Base-by-base conservation (phyloP, 2,113 vertebrate genomes). In the Boleophthalmus pectinirostris region DNA sequence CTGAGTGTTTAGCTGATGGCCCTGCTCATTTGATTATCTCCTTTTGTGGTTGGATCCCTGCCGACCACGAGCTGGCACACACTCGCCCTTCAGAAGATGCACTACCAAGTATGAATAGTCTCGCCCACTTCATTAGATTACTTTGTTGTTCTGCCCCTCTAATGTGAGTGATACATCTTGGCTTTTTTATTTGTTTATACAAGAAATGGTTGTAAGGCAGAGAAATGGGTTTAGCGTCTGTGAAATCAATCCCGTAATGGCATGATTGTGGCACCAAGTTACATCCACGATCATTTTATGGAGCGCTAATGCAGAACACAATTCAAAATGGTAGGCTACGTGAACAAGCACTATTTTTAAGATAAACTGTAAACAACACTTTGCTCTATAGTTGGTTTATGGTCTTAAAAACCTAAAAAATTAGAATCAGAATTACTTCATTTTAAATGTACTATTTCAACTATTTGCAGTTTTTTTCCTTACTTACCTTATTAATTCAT, bases 1-100 rank as follows among this genome's bases (percentile, higher is more conserved):
- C 21, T 68, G 29, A 35, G 66, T 58, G 58, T n/a, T 15, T 54
- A 23, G 65, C 35, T 64, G 49, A 15, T 16, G 14, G 14, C 23
- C 18, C 29, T 29, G 38, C 5, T 74, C 23, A 56, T 77, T 69
- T 63, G 54, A 43, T 60, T 43, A 54, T 77, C 23, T 45, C 29
- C 43, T 54, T 64, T 49, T 69, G 49, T 77, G 38, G 61, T 70
- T 49, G 5, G 58, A 21, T 49, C n/a, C 43, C 46, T 24, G 54
- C 35, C 57, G 61, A 20, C 24, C 43, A 33, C 21, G 35, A 68
- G 35, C 46, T 51, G 61, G 20, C 21, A 56, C 24, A 69, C 23
- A 35, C 45, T 43, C 18, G 23, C 49, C 18, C 1, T 53, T 25
- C 20, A 45, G 13, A 66, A 45, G 63, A 66, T 45, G 38, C 35